Evolutionary conservation across 2,888 invertebrate species (phyloP), one percentile per base, ranked within the genome.

Genomic region (Sphaeridia pumilis): DNA sequence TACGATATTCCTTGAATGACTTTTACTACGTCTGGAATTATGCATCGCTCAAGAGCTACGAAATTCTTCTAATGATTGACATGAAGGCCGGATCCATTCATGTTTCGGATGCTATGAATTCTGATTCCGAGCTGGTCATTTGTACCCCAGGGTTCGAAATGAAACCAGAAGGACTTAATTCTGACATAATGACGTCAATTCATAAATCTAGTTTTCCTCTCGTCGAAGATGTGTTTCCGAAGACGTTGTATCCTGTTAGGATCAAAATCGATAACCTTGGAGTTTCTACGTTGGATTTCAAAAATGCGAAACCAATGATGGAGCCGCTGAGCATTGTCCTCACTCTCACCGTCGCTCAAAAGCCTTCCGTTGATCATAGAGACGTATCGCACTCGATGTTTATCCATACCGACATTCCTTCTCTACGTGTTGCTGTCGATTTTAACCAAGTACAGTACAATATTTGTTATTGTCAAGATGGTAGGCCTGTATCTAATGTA

Each of bases 321-420:
- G n/a, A n/a, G 4, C 50, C 50, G 1, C 20, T 55, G 3, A 42
- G 35, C 14, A 25, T 48, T 42, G 24, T 50, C 4, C 28, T 55
- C 17, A 55, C 55, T 14, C 17, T 55, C 4, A 55, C 54, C 38
- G 26, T 52, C 25, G 12, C 53, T 27, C 44, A 52, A 21, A 55
- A 55, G 28, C 35, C 42, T 4, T 26, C 34, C 3, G 50, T 50
- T 12, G 48, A 43, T 2, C 10, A 38, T 5, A 17, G 17, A 5
- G 5, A 5, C 17, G 20, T 14, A 5, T 5, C 20, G 5, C 7
- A 7, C 17, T 38, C 38, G 7, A 17, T 17, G 12, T 83, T 84
- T 67, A 72, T 90, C 34, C 87, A 90, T 67, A 78, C 84, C 1
- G 88, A 90, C 68, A 86, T 86, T 58, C 80, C 83, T 2, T 82